These are phyloP conservation scores for Cranoglanis bouderius DNA, from an alignment of 2,113 vertebrate genomes.

Conservation along the genomic window DNA sequence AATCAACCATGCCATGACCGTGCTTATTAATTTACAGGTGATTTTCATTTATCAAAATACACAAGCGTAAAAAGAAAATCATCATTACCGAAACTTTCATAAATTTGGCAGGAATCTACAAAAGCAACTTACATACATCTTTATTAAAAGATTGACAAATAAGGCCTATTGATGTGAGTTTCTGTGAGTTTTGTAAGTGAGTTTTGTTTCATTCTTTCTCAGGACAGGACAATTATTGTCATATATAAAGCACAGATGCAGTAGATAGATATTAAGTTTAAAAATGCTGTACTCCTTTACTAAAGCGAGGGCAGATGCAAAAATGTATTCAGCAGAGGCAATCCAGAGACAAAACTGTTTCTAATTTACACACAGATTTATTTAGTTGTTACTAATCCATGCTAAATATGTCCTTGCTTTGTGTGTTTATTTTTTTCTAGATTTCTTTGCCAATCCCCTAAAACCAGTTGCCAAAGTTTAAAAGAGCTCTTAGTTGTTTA, in stretches of 20 bases:
- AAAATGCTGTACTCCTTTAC: neutral
- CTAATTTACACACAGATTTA: constrained; percentile 15
- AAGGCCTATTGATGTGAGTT: neutral
- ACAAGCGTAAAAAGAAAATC: neutral
- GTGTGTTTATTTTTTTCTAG: neutral
- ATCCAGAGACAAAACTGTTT: constrained; percentile 7
- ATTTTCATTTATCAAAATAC: neutral
- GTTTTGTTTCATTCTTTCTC: neutral
- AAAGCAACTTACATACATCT: neutral
- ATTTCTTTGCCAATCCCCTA: neutral
- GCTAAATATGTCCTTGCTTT: constrained; percentile 1
- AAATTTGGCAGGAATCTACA: neutral
- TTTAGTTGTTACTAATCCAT: constrained; percentile 8
- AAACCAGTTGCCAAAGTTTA: constrained; percentile 17
- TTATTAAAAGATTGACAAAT: neutral
- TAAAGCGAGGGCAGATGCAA: neutral
- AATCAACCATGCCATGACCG: neutral
- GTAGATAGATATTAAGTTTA: neutral
- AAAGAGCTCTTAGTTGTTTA: constrained; percentile 14
- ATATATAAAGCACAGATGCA: neutral
- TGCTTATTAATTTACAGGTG: neutral
- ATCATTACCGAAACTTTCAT: neutral
- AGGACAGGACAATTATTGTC: neutral
- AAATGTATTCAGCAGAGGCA: constrained; percentile 3
- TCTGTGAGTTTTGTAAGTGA: neutral